phyloP scores from a whole-genome alignment of 2,888 invertebrate species.

The Pyrochroa serraticornis region DNA sequence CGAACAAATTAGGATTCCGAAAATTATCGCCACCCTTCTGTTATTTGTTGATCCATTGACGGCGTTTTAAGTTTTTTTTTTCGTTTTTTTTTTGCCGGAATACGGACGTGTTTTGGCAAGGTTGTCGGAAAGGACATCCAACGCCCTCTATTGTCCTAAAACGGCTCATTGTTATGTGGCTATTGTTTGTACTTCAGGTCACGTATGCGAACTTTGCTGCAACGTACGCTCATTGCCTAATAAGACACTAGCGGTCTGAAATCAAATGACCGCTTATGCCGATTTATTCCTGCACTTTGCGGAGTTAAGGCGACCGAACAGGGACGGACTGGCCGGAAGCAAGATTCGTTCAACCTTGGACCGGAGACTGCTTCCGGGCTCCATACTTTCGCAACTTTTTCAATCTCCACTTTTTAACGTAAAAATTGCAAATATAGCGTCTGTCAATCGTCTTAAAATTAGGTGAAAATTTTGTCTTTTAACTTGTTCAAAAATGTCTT shows the following conservation, averaged over 20 bases:
- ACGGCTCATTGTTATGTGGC: slow-evolving; percentile 6
- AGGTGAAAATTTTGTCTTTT: no score
- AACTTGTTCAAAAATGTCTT: no score
- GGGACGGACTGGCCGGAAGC: no score
- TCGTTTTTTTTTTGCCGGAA: no score
- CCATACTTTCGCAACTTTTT: no score
- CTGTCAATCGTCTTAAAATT: no score
- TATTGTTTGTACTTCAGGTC: slow-evolving; percentile 30
- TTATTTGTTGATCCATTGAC: background rate
- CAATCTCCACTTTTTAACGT: no score
- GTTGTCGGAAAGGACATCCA: slow-evolving; percentile 33
- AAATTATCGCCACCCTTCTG: background rate
- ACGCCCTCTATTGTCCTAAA: slow-evolving; percentile 32
- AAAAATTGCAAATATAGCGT: no score
- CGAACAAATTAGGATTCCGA: background rate
- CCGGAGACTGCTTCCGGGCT: no score
- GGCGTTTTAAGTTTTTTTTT: no score
- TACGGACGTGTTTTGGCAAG: slow-evolving; percentile 13
- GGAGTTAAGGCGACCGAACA: background rate
- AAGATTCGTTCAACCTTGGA: background rate
- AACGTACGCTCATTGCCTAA: slow-evolving; percentile 30
- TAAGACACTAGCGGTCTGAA: slow-evolving; percentile 14
- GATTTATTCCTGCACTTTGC: slow-evolving; percentile 5
- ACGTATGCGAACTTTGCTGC: slow-evolving; percentile 33
- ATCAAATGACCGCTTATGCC: no score